phyloP scores from a whole-genome alignment of 2,113 vertebrate genomes.

The Erinaceus europaeus region DNA sequence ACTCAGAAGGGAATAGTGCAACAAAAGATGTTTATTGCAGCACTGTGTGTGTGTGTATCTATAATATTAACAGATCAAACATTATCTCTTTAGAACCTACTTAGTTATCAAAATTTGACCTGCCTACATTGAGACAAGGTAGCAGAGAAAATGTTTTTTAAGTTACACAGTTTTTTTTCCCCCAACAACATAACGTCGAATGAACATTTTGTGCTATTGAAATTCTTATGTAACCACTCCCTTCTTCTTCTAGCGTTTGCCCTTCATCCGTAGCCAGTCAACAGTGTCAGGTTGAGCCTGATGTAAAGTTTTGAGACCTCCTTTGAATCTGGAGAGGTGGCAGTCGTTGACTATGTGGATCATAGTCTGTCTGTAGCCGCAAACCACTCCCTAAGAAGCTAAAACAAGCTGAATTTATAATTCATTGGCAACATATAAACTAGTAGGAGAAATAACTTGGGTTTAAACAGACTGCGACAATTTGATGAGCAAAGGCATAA shows the following conservation, averaged over 20 bases:
- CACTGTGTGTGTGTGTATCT: neutral
- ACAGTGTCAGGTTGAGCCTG: too few relatives aligned
- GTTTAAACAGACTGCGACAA: slow-evolving; percentile 24
- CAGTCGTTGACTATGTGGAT: too few relatives aligned
- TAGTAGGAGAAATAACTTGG: slow-evolving; percentile 15
- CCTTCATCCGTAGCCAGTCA: too few relatives aligned
- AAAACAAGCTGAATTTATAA: slow-evolving; percentile 38
- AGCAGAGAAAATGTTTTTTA: neutral
- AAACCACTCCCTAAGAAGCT: slow-evolving; percentile 23
- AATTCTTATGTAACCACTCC: slow-evolving; percentile 51
- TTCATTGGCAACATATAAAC: slow-evolving; percentile 43
- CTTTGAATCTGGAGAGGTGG: too few relatives aligned
- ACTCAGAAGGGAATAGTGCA: neutral
- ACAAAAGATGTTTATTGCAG: neutral
- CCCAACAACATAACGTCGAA: neutral
- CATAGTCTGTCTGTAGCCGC: too few relatives aligned
- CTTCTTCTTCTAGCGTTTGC: too few relatives aligned
- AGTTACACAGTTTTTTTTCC: neutral
- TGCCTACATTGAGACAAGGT: neutral
- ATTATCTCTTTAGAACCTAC: slow-evolving; percentile 2
- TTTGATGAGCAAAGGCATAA: slow-evolving; percentile 47
- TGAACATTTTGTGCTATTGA: slow-evolving; percentile 22
- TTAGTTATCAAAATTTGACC: slow-evolving; percentile 34
- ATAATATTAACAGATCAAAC: neutral
- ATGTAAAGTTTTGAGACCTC: too few relatives aligned